Conservation (phyloP, 2,113 vertebrate species). For the Brachypteracias leptosomus region DNA sequence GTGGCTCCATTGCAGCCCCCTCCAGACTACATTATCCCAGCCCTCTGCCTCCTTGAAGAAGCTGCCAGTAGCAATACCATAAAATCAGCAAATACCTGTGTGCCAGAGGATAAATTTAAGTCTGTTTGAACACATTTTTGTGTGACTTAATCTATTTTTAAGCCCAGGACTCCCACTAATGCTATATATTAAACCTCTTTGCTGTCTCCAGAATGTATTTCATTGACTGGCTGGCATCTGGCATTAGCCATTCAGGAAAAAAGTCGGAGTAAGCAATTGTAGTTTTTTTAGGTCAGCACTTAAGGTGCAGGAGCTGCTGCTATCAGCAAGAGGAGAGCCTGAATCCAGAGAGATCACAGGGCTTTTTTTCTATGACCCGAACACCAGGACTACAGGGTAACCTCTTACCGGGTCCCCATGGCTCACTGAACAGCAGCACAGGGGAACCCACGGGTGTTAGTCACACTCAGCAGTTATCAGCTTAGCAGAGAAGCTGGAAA, state of each 20-base stretch:
- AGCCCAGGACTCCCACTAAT: slow-evolving; percentile 44
- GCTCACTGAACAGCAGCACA: background rate
- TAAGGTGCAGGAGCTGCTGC: slow-evolving; percentile 34
- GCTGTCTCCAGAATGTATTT: slow-evolving; percentile 45
- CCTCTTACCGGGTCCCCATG: background rate
- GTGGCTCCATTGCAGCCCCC: background rate
- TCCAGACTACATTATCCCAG: background rate
- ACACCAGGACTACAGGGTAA: background rate
- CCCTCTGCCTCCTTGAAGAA: slow-evolving; percentile 28
- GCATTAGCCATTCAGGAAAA: slow-evolving; percentile 46
- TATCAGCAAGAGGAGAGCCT: slow-evolving; percentile 27
- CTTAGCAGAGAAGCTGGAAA: background rate
- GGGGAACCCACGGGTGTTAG: background rate
- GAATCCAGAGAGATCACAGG: background rate
- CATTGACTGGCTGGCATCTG: slow-evolving; percentile 51
- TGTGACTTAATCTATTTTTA: slow-evolving; percentile 61
- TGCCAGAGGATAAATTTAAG: slow-evolving; percentile 37
- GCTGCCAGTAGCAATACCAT: slow-evolving; percentile 41
- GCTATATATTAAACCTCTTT: slow-evolving; percentile 43
- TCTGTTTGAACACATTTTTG: slow-evolving; percentile 49
- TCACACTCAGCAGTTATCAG: background rate
- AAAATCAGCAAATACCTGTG: slow-evolving; percentile 51
- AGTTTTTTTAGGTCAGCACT: slow-evolving; percentile 60
- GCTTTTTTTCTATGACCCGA: background rate
- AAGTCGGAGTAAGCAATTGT: slow-evolving; percentile 47